These are phyloP conservation scores for Anhinga rufa DNA, from an alignment of 2,113 vertebrate genomes.

Conservation along the genomic window DNA sequence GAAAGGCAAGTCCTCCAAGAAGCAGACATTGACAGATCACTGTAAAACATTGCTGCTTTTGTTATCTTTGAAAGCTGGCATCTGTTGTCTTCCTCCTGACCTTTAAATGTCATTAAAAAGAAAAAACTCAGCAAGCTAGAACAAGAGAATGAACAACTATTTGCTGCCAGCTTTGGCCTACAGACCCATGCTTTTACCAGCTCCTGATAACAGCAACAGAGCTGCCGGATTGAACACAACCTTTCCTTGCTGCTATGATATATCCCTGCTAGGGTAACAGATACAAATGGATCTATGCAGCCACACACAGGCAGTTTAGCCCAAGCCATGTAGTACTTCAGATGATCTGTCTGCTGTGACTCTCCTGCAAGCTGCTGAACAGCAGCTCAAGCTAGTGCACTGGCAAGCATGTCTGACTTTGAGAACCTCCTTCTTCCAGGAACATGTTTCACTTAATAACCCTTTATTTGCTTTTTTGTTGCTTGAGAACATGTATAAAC, in stretches of 20 bases:
- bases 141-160: background rate
- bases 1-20: background rate
- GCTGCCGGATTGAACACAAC: background rate
- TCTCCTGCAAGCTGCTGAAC: background rate
- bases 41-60: background rate
- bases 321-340: background rate
- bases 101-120: slow-evolving; percentile 26
- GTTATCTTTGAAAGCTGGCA: background rate
- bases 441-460: background rate
- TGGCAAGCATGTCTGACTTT: background rate
- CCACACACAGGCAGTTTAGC: background rate
- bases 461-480: background rate
- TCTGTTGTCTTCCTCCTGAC: slow-evolving; percentile 4
- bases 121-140: background rate
- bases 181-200: background rate
- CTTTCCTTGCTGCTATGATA: background rate
- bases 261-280: background rate
- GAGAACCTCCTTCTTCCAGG: background rate
- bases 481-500: background rate
- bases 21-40: background rate
- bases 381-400: background rate
- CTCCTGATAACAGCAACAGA: background rate
- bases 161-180: background rate
- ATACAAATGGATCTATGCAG: background rate
- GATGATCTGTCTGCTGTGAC: background rate